Percentiles rank a stretch among this genome's conserved stretches.
phyloP scores from a whole-genome alignment of 2,888 invertebrate species.

The Tuta absoluta region DNA sequence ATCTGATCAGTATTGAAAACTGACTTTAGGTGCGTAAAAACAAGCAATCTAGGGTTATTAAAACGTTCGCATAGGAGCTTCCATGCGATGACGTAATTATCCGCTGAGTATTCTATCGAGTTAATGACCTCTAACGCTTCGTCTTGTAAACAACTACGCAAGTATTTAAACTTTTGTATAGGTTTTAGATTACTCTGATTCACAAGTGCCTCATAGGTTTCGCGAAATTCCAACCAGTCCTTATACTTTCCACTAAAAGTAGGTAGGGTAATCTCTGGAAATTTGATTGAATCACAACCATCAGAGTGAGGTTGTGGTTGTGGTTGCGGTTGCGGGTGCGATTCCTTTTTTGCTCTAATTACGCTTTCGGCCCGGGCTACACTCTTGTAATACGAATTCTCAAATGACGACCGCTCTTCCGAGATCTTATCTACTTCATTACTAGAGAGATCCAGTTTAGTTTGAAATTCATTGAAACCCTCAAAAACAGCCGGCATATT shows the following conservation, averaged over 20 bases:
- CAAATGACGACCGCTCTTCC: background rate
- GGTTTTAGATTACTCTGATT: constrained; percentile 19
- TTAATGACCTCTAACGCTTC: constrained; percentile 22
- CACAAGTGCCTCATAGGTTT: constrained; percentile 22
- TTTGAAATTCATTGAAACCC: background rate
- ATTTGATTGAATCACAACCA: constrained; percentile 6
- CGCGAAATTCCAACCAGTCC: constrained; percentile 27
- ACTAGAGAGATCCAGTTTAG: background rate
- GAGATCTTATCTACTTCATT: background rate
- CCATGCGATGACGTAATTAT: constrained; percentile 31
- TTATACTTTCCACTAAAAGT: constrained; percentile 28
- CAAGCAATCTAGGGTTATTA: constrained; percentile 29
- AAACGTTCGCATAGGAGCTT: constrained; percentile 31
- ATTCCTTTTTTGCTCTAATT: background rate
- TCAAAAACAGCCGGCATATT: background rate
- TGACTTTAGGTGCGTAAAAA: constrained; percentile 29
- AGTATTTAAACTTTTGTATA: constrained; percentile 25
- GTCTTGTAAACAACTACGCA: constrained; percentile 18
- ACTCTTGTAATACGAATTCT: background rate
- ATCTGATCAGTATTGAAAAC: constrained; percentile 14
- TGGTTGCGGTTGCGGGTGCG: background rate
- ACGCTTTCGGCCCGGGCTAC: background rate
- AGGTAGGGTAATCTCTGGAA: constrained; percentile 14
- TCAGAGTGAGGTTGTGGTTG: background rate
- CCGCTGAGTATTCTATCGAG: constrained; percentile 29